phyloP scores from a whole-genome alignment of 2,113 vertebrate genomes.

The Rhombomys opimus region DNA sequence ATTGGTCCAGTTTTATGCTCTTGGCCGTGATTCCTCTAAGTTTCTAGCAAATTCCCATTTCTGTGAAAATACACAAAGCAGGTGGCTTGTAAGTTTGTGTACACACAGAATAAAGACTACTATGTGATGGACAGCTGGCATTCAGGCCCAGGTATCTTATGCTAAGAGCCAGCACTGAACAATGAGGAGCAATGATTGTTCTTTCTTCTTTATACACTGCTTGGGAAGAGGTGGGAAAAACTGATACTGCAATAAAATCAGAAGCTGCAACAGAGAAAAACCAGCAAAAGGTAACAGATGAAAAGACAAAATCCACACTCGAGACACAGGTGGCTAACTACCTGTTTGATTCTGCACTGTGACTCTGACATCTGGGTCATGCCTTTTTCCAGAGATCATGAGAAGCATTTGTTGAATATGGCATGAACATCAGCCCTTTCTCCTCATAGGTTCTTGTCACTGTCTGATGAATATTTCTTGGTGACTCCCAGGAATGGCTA shows the following conservation, averaged over 20 bases:
- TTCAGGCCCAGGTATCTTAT: too few species aligned
- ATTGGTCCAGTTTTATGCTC: background rate
- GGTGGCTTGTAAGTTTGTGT: background rate
- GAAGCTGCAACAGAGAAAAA: background rate
- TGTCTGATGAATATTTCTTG: too few species aligned
- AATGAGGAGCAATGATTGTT: background rate
- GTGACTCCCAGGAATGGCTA: background rate
- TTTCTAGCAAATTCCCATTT: background rate
- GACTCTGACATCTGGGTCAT: background rate
- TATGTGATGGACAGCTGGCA: background rate
- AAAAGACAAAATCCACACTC: background rate
- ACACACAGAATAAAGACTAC: background rate
- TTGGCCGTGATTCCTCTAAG: background rate
- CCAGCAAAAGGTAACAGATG: background rate
- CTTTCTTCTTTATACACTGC: accelerated
- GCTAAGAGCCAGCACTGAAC: background rate
- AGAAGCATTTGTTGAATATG: background rate
- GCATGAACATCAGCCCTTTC: background rate
- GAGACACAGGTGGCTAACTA: too few species aligned
- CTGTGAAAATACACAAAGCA: background rate
- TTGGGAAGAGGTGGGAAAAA: background rate
- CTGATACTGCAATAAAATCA: background rate
- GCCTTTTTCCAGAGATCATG: background rate
- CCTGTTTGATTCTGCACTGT: background rate
- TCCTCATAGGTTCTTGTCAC: background rate